A percentile compares a stretch with the other conserved stretches of the same genome.
Conservation (phyloP, 1,140 invertebrate species). For the Leptinotarsa texana region DNA sequence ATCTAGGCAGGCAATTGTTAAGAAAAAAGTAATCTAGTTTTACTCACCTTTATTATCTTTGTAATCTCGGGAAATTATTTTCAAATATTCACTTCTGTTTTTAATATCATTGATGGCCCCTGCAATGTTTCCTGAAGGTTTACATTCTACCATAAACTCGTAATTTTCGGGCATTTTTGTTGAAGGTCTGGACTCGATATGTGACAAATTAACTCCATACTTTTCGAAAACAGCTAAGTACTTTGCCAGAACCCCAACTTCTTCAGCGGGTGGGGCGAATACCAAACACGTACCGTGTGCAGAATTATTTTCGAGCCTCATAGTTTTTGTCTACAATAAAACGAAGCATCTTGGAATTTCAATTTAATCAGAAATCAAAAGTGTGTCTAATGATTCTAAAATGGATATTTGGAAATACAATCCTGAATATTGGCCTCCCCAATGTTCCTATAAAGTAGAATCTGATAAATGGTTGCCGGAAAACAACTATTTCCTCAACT, state of each 20-base stretch:
- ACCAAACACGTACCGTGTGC: constrained; percentile 76
- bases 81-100: constrained; percentile 74
- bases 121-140: constrained; percentile 71
- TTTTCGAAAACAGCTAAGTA: constrained; percentile 85
- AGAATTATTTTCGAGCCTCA: constrained; percentile 74
- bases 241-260: constrained; percentile 84
- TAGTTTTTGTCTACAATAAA: constrained; percentile 45
- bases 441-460: too few species aligned
- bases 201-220: constrained; percentile 82
- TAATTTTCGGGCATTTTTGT: constrained; percentile 74
- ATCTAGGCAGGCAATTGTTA: too few species aligned
- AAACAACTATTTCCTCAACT: too few species aligned
- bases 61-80: constrained; percentile 85
- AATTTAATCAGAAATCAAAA: too few species aligned
- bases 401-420: too few species aligned
- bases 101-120: constrained; percentile 74
- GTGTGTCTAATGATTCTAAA: too few species aligned
- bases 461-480: too few species aligned
- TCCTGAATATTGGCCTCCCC: too few species aligned
- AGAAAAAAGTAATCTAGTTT: too few species aligned
- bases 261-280: constrained; percentile 81
- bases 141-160: constrained; percentile 96
- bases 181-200: constrained; percentile 84
- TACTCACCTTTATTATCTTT: constrained; percentile 71
- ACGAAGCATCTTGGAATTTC: too few species aligned